Conservation (phyloP, 1,140 invertebrate genomes). For the Cephus cinctus region DNA sequence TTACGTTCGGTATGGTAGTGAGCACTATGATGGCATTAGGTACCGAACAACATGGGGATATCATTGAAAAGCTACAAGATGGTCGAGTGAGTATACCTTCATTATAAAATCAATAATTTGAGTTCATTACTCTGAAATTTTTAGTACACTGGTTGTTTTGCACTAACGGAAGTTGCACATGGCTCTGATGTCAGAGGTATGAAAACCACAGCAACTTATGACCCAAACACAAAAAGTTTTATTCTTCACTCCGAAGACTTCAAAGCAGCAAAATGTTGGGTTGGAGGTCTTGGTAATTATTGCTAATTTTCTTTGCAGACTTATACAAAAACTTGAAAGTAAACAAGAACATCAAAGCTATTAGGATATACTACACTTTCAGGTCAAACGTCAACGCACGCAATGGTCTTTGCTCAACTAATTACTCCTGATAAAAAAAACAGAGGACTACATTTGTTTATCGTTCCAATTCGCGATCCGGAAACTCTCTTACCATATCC, state of each 20-base stretch:
- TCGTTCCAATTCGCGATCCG: constrained; percentile 79
- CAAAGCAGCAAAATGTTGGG: constrained; percentile 94
- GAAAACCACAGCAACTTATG: constrained; percentile 87
- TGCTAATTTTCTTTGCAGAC: constrained; percentile 1
- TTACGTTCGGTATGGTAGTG: constrained; percentile 69
- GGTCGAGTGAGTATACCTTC: constrained; percentile 59
- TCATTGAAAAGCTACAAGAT: constrained; percentile 68
- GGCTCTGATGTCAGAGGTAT: constrained; percentile 92
- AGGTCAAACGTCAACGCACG: constrained; percentile 85
- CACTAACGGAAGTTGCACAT: constrained; percentile 90
- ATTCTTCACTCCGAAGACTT: constrained; percentile 90
- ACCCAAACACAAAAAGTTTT: constrained; percentile 75
- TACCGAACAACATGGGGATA: constrained; percentile 71
- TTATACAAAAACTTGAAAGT: not conserved
- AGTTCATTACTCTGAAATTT: constrained; percentile 10
- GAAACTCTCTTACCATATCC: constrained; percentile 71
- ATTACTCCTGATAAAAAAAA: constrained; percentile 68
- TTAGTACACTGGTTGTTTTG: constrained; percentile 77
- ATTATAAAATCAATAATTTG: constrained; percentile 8
- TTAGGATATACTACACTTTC: constrained; percentile 28
- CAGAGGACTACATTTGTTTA: constrained; percentile 85
- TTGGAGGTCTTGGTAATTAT: constrained; percentile 77
- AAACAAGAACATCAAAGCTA: not conserved
- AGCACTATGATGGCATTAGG: constrained; percentile 71
- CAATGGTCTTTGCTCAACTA: constrained; percentile 86